Evolutionary conservation across 2,888 invertebrate species (phyloP), one percentile per base, ranked within the genome.

Genomic region (Clepsis dumicolana): DNA sequence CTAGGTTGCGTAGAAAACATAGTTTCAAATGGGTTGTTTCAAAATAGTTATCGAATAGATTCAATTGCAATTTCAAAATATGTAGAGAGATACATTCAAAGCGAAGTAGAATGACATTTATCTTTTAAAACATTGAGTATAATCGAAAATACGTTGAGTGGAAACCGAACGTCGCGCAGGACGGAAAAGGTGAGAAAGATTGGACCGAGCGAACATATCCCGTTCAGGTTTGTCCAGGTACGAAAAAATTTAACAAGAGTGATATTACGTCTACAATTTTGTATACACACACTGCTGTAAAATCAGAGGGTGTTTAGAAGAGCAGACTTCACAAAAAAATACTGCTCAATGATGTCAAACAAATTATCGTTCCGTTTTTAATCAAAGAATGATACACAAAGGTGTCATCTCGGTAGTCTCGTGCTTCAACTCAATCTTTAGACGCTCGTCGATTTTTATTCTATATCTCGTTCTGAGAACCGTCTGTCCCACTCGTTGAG

Each of bases 161-260:
- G 14, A 59, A 65, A 52, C 65, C 18, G 14, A 18, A 65, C 8
- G 2, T 27, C 25, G 48, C 24, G 48, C 48, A 44, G 57, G 35
- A 18, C 35, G n/a, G 16, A 48, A 50, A 27, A 65, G 59, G 52
- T 59, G 59, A 27, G 59, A 65, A 65, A 59, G 25, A 59, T 27
- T n/a, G 32, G 32, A 18, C 16, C 8, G n/a, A 64, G 12, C 10
- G 44, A 18, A 3, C 29, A 25, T 18, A 25, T 52, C 52, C 52
- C 25, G 12, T 12, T n/a, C n/a, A 21, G 21, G 48, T 44, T 18
- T 8, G 5, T 8, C 16, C 44, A 44, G 35, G 35, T 35, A 41
- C 38, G 18, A 18, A 8, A 44, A 8, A 18, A 44, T 7, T 16
- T 18, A 18, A 0, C 18, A 18, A 16, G 5, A 4, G n/a, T 3